Percentiles rank a stretch among this genome's conserved stretches.
Conservation (phyloP, 2,888 invertebrate species). For the Caprella mutica region DNA sequence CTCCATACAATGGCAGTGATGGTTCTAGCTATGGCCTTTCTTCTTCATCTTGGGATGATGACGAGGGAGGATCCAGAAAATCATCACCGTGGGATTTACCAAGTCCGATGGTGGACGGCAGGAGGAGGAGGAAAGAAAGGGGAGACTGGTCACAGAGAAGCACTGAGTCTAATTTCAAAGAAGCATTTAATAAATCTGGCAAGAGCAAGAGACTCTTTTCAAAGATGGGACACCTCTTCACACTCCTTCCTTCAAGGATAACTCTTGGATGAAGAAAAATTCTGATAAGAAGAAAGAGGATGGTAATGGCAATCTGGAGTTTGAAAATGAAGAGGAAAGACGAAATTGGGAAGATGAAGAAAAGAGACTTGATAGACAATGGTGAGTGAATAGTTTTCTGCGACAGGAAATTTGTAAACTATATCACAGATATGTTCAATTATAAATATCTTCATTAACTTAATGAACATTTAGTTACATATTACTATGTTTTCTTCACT, state of each 20-base stretch:
- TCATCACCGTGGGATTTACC: conserved; percentile 88
- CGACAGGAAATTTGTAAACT: too few species aligned
- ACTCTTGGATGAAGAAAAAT: conserved; percentile 63
- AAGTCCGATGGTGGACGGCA: conserved; percentile 50
- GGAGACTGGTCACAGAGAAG: conserved; percentile 41
- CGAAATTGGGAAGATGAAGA: conserved; percentile 85
- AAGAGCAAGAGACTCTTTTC: conserved; percentile 2
- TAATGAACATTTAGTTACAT: too few species aligned
- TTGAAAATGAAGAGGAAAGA: conserved; percentile 60
- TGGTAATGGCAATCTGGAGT: conserved; percentile 39
- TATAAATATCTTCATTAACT: too few species aligned
- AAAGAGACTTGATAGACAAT: conserved; percentile 79
- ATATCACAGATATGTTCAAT: too few species aligned
- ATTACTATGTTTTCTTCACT: too few species aligned
- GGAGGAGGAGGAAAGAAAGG: conserved; percentile 33
- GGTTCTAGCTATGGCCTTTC: conserved; percentile 54
- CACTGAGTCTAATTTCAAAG: conserved; percentile 6
- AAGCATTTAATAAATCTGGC: conserved; percentile 5
- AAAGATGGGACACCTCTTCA: conserved; percentile 59
- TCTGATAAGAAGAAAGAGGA: conserved; percentile 56
- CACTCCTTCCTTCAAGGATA: conserved; percentile 77
- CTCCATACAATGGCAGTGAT: too few species aligned
- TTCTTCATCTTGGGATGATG: conserved; percentile 53
- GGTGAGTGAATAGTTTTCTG: too few species aligned
- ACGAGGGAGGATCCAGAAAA: conserved; percentile 48